phyloP scores from a whole-genome alignment of 2,113 vertebrate genomes.

The Triplophysa dalaica region DNA sequence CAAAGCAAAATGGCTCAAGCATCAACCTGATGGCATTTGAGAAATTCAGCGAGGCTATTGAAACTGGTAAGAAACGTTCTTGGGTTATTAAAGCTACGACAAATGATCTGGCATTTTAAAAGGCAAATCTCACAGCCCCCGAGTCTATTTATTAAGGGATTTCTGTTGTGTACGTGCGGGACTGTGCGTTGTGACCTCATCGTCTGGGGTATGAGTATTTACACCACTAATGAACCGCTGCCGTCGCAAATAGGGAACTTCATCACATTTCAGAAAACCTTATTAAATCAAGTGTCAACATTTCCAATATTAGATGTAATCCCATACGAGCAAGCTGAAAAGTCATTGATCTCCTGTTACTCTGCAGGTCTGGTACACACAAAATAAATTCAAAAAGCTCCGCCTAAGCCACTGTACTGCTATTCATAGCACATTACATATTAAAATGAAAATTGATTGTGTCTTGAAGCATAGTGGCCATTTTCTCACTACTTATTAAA shows the following conservation, averaged over 20 bases:
- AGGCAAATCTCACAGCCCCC: neutral
- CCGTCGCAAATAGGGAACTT: constrained; percentile 25
- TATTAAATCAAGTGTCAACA: constrained; percentile 37
- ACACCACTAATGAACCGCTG: constrained; percentile 12
- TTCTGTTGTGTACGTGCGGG: neutral
- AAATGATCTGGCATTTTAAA: constrained; percentile 29
- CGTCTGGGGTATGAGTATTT: constrained; percentile 21
- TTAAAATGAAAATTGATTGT: neutral
- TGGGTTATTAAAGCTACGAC: neutral
- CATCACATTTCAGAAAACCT: constrained; percentile 27
- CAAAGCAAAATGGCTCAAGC: neutral
- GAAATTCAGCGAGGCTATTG: neutral
- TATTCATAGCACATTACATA: neutral
- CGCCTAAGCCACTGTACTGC: neutral
- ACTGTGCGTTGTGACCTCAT: neutral
- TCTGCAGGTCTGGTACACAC: neutral
- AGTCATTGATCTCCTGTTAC: neutral
- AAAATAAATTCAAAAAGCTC: neutral
- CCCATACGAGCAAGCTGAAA: neutral
- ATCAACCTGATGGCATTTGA: constrained; percentile 9
- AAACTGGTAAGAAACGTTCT: neutral
- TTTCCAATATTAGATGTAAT: constrained; percentile 31
- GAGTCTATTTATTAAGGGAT: constrained; percentile 19
- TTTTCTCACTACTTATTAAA: too few species aligned
- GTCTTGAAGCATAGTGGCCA: too few species aligned